Percentiles rank a stretch among this genome's conserved stretches.
Conservation (phyloP, 2,797 vertebrate species). For the Pelochelys cantorii region DNA sequence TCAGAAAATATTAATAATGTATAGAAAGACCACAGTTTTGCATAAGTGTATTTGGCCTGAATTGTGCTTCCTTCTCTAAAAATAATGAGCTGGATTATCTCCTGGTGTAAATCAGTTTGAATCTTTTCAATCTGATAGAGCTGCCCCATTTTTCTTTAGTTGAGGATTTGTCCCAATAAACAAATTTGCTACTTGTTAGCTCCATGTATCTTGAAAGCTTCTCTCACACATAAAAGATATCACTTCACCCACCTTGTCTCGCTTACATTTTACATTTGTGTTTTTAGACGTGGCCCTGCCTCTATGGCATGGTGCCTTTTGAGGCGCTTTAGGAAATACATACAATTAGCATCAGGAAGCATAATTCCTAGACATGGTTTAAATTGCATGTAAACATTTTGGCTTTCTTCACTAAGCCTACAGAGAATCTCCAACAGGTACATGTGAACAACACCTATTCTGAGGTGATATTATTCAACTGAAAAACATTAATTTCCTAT, state of each 20-base stretch:
- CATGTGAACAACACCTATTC: slow-evolving; percentile 46
- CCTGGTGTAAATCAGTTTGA: not conserved
- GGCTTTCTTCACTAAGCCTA: slow-evolving; percentile 18
- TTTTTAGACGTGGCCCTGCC: rapidly evolving
- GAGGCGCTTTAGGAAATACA: not conserved
- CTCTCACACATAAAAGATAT: not conserved
- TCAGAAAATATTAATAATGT: not conserved
- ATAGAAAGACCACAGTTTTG: not conserved
- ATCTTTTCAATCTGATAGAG: not conserved
- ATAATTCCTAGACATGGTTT: not conserved
- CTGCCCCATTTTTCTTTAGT: rapidly evolving
- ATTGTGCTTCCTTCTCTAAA: not conserved
- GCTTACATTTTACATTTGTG: not conserved
- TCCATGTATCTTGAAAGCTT: not conserved
- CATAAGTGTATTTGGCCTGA: not conserved
- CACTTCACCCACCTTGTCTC: not conserved
- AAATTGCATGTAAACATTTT: slow-evolving; percentile 10
- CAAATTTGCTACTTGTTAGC: not conserved
- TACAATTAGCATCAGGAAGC: not conserved
- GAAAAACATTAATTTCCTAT: slow-evolving; percentile 69
- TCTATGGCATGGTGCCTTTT: rapidly evolving
- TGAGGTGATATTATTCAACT: slow-evolving; percentile 59
- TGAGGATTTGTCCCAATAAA: not conserved
- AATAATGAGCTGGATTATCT: not conserved
- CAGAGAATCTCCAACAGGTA: slow-evolving; percentile 45